Conservation (phyloP, 2,888 invertebrate genomes). For the Oscheius onirici region DNA sequence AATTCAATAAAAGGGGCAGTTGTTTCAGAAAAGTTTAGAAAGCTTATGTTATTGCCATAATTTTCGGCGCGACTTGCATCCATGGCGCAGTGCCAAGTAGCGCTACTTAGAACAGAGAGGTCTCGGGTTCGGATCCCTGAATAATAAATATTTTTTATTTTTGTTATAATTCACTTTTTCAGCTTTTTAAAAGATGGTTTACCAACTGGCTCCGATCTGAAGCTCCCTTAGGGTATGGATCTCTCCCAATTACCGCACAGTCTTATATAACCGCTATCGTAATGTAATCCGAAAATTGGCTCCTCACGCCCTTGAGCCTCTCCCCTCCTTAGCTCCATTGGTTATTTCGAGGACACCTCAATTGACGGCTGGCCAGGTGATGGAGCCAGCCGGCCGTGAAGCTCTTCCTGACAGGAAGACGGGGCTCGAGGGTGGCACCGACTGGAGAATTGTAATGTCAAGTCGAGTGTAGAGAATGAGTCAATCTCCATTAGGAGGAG, state of each 20-base stretch:
- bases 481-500: constrained; percentile 25
- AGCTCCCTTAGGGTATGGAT: neutral
- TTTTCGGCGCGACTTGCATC: no score
- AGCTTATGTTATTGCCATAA: no score
- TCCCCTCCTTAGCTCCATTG: neutral
- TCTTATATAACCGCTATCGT: constrained; percentile 7
- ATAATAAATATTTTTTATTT: no score
- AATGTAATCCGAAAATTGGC: constrained; percentile 23
- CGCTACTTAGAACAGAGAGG: no score
- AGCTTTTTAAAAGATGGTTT: no score
- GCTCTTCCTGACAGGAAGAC: constrained; percentile 27
- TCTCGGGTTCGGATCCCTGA: no score
- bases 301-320: constrained; percentile 2
- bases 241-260: constrained; percentile 17
- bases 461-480: neutral
- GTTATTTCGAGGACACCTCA: constrained; percentile 31
- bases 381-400: constrained; percentile 30
- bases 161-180: no score
- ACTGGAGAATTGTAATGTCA: neutral
- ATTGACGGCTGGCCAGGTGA: constrained; percentile 31
- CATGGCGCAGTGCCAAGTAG: no score
- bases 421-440: neutral
- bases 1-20: no score
- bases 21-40: no score
- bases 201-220: no score